Conservation (phyloP, 2,113 vertebrate species). For the Verasper variegatus region DNA sequence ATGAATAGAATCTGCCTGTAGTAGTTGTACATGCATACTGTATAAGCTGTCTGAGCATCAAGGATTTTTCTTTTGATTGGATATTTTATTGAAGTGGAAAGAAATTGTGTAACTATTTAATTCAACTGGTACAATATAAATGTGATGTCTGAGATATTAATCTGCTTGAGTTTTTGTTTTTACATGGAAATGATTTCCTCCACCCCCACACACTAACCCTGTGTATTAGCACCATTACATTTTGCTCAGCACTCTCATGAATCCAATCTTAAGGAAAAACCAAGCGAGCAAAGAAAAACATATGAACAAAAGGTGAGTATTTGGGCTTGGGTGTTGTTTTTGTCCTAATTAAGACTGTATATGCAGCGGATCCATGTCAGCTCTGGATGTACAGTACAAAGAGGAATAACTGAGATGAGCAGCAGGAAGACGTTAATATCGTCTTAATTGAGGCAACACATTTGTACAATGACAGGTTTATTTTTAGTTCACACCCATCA, state of each 20-base stretch:
- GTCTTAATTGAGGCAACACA: not conserved
- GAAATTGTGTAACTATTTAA: constrained; percentile 11
- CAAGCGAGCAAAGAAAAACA: not conserved
- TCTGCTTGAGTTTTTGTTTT: not conserved
- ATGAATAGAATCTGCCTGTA: not conserved
- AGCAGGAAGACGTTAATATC: not conserved
- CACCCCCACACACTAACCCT: constrained; percentile 42
- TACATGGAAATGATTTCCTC: constrained; percentile 14
- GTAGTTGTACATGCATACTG: not conserved
- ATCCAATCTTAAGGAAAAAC: constrained; percentile 7
- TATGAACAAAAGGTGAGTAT: not conserved
- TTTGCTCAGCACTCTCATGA: not conserved
- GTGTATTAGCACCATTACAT: not conserved
- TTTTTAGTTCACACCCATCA: not conserved
- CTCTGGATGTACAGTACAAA: not conserved
- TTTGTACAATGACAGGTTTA: not conserved
- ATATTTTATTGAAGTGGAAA: constrained; percentile 26
- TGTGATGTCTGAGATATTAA: constrained; percentile 6
- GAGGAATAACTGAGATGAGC: too few relatives aligned
- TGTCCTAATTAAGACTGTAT: constrained; percentile 12
- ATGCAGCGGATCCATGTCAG: not conserved
- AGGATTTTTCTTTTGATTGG: not conserved
- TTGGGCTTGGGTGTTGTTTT: not conserved
- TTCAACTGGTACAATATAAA: constrained; percentile 34
- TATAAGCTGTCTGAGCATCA: not conserved